phyloP scores from a whole-genome alignment of 2,797 vertebrate species.

The Phrynocephalus vlangalii region DNA sequence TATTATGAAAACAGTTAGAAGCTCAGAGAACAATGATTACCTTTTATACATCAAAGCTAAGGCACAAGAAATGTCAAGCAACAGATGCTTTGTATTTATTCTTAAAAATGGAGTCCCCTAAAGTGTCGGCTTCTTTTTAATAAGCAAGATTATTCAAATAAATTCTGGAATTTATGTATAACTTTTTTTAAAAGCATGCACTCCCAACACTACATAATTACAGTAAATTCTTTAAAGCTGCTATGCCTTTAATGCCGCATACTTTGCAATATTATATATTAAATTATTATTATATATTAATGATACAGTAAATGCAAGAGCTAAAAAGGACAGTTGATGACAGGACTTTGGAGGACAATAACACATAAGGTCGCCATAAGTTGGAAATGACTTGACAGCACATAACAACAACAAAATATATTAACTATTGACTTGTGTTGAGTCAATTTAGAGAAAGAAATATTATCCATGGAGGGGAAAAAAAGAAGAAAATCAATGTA shows the following conservation, averaged over 20 bases:
- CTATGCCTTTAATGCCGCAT: not conserved
- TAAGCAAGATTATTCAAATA: not conserved
- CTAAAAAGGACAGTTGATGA: too few species aligned
- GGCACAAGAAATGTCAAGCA: not conserved
- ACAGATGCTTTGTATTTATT: not conserved
- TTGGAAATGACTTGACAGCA: too few species aligned
- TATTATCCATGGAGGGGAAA: conserved; percentile 45
- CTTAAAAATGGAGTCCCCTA: not conserved
- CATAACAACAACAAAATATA: too few species aligned
- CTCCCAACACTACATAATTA: not conserved
- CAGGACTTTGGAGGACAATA: too few species aligned
- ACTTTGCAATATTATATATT: conserved; percentile 50
- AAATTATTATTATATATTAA: not conserved
- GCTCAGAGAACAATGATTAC: not conserved
- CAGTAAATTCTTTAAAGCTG: not conserved
- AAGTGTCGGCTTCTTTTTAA: not conserved
- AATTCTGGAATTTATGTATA: not conserved
- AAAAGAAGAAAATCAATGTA: conserved; percentile 59
- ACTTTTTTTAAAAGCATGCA: not conserved
- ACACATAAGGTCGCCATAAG: too few species aligned
- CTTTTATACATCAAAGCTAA: not conserved
- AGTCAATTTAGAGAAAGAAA: conserved; percentile 63
- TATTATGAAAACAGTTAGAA: not conserved
- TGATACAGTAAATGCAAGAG: too few species aligned
- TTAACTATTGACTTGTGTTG: conserved; percentile 54